Base-by-base conservation (phyloP, 2,888 invertebrate genomes). In the Amblyjoppa fuscipennis region DNA sequence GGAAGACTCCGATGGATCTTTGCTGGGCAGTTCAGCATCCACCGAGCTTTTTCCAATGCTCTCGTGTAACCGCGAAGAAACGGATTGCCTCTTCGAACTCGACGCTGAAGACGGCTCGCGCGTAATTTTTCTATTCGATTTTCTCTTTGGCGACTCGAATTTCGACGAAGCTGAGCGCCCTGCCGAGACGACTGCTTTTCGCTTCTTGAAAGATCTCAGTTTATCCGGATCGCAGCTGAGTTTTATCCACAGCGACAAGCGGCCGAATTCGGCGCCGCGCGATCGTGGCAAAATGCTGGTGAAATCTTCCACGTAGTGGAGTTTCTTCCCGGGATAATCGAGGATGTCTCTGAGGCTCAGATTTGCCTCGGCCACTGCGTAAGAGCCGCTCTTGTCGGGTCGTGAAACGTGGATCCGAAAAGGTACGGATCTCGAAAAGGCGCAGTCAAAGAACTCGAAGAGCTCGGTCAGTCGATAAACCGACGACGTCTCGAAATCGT, bases 311-410 rank as follows among this genome's bases (percentile, higher is more conserved):
- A 91, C 87, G 31, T 92, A 93, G 56, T 91, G 90, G 41, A 92
- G 75, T 68, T 93, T 93, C 76, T 91, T 93, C 74, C 92, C 91
- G 0, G 93, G 93, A 88, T 92, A 91, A 82, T 92, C 90, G 13
- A 93, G 77, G 45, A 93, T 91, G 66, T 93, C 91, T 69, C 90
- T 90, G 75, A 93, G 85, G 79, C 88, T 89, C 4, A 93, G 87
- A 74, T 90, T 90, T 2, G 91, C 92, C 16, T 85, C 84, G 3
- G 92, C 93, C 0, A 91, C 76, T 3, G 85, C 76, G 34, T 87
- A 89, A 25, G 78, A 85, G 13, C 81, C 53, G 20, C 9, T 83
- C 1, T 71, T 41, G 5, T 89, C 87, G 9, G 74, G 74, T 28
- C 89, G 89, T 3, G 87, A 79, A 4, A 91, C 87, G 70, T 90